Base-by-base conservation (phyloP, 2,797 vertebrate genomes). In the Varecia variegata region DNA sequence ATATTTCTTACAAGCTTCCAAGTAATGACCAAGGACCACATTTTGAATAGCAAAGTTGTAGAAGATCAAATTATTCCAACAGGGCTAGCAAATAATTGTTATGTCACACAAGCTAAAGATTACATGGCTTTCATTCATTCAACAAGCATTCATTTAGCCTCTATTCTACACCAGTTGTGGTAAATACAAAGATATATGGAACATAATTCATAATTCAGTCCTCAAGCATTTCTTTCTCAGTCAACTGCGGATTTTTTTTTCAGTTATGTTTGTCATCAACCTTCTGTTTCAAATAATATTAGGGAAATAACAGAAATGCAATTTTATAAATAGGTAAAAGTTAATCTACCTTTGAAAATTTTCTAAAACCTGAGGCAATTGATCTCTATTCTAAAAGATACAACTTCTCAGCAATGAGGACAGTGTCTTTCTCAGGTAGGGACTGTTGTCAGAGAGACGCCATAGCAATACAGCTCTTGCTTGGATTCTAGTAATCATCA, bases 1-100 rank as follows among this genome's bases (percentile, higher is more conserved):
- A 4, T 32, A 91, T 74, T 60, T 95, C 83, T 88, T 93, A 54
- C 58, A 96, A 93, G 18, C n/a, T 93, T 73, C 90, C 47, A 93
- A 83, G 74, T 43, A 92, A 84, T 71, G 32, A 86, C 5, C 40
- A 90, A 84, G 35, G 70, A 90, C 30, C 38, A 91, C 30, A 88
- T n/a, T 92, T 93, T 71, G 18, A 67, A 43, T 52, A 82, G 17
- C 27, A 45, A 76, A 35, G 23, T 58, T 77, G 35, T 38, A 76
- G 9, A 86, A 52, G 8, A 86, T 88, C 54, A 89, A 80, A 81
- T 50, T 92, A 60, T 47, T 94, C 38, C 32, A 86, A 68, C 14
- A 82, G 15, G 45, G 2, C 32, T 86, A 65, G 30, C 7, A 88
- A 91, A 88, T 83, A 91, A 77, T 60, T 60, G 68, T 35, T 25